These are phyloP conservation scores for Calephelis perditalis DNA, from an alignment of 2,888 invertebrate genomes.

Conservation along the genomic window DNA sequence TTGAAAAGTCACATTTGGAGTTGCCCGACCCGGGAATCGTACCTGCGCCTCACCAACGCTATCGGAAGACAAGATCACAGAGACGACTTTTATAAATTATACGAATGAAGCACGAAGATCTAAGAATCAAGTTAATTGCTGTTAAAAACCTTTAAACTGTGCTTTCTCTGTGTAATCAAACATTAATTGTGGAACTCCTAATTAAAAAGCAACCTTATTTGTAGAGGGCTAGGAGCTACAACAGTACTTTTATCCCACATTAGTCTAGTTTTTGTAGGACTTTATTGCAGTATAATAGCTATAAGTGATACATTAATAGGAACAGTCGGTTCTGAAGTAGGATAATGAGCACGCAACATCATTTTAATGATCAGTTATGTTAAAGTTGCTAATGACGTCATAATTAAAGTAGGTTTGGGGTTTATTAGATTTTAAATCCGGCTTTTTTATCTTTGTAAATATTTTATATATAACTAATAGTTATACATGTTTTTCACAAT, in stretches of 20 bases:
- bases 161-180: slow-evolving; percentile 25
- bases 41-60: no score
- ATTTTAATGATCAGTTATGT: not conserved
- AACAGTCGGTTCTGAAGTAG: slow-evolving; percentile 11
- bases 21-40: no score
- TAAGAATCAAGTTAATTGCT: not conserved
- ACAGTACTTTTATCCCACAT: slow-evolving; percentile 10
- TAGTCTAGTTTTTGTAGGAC: slow-evolving; percentile 44
- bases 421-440: not conserved
- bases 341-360: not conserved
- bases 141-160: slow-evolving; percentile 17
- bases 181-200: slow-evolving; percentile 17
- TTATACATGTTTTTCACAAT: no score
- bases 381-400: not conserved
- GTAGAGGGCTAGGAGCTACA: slow-evolving; percentile 13
- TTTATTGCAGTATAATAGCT: slow-evolving; percentile 61
- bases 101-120: not conserved
- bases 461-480: no score
- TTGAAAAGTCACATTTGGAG: no score
- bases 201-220: slow-evolving; percentile 35
- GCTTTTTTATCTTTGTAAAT: no score
- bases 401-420: not conserved
- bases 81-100: not conserved
- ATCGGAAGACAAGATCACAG: no score
- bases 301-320: slow-evolving; percentile 34